phyloP scores from a whole-genome alignment of 2,113 vertebrate genomes.

The Notarius quadriscutis region DNA sequence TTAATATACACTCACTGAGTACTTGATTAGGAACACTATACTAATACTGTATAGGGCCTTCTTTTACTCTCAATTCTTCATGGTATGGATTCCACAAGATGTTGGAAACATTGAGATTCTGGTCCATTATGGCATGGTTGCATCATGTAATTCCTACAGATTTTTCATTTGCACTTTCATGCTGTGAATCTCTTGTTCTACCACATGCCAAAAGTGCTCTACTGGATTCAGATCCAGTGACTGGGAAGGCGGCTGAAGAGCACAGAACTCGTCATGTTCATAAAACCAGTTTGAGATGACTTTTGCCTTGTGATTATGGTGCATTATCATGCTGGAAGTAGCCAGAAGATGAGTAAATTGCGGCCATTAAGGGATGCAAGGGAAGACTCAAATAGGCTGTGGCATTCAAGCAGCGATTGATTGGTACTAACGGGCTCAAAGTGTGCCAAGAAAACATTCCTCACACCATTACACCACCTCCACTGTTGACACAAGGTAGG shows the following conservation, averaged over 20 bases:
- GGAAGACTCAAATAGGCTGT: background rate
- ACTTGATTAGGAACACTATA: background rate
- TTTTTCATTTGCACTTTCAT: too few species aligned
- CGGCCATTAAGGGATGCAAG: too few species aligned
- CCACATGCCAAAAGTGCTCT: too few species aligned
- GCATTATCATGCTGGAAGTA: background rate
- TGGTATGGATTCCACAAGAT: background rate
- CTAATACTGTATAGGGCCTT: background rate
- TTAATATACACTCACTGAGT: background rate
- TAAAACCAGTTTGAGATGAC: too few species aligned
- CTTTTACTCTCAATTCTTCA: background rate
- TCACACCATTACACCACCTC: background rate
- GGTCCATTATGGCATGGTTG: too few species aligned
- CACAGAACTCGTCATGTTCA: too few species aligned
- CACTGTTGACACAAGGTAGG: background rate
- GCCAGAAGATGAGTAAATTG: too few species aligned
- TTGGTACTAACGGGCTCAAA: background rate
- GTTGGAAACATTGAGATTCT: too few species aligned
- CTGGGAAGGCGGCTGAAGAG: too few species aligned
- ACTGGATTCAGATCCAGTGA: too few species aligned
- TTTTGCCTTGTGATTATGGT: background rate
- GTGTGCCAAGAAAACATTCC: background rate
- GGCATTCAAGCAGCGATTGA: background rate
- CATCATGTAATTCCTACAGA: too few species aligned
- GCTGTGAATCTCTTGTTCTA: too few species aligned